Evolutionary conservation across 2,113 vertebrate species (phyloP), one percentile per base, ranked within the genome.

Genomic region (Bubo scandiacus): DNA sequence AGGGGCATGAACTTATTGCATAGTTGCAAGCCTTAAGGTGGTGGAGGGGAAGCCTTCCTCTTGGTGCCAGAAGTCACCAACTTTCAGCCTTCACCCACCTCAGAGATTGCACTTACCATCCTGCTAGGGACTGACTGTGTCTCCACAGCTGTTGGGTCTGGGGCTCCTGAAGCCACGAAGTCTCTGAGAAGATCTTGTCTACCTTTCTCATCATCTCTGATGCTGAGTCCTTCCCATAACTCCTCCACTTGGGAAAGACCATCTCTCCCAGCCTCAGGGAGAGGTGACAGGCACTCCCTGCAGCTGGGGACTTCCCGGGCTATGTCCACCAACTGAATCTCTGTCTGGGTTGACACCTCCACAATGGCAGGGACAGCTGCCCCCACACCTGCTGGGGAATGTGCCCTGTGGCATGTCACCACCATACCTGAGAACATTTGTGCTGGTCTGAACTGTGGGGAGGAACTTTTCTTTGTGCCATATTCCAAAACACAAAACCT

Each of bases 101-200:
- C 15, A 43, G 52, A 45, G 11, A 29, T 38, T 42, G 29, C 19
- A 26, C 34, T 52, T 71, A 71, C 34, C 0, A 0, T n/a, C 58
- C 72, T 83, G 34, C 16, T 38, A 55, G 79, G 66, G 27, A 52
- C 36, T 66, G 8, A 32, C 34, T 23, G 7, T n/a, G 34, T 55
- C 47, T 62, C 42, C 47, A 38, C 42, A 68, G 42, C 16, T 40
- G 9, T 2, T 34, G 13, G 5, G 6, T 74, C 47, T 61, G 61
- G 45, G 21, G 26, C 8, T 81, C 14, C 6, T 74, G 62, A 68
- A 81, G 27, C 20, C 43, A 25, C 27, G 26, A 38, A 18, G 32
- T 85, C 55, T 74, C 74, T n/a, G 23, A 68, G 68, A 45, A 75
- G 49, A 58, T 45, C 14, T 20, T 49, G 40, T 75, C 26, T 91